Conservation (phyloP, 2,888 invertebrate genomes). For the Erpobdella octoculata region DNA sequence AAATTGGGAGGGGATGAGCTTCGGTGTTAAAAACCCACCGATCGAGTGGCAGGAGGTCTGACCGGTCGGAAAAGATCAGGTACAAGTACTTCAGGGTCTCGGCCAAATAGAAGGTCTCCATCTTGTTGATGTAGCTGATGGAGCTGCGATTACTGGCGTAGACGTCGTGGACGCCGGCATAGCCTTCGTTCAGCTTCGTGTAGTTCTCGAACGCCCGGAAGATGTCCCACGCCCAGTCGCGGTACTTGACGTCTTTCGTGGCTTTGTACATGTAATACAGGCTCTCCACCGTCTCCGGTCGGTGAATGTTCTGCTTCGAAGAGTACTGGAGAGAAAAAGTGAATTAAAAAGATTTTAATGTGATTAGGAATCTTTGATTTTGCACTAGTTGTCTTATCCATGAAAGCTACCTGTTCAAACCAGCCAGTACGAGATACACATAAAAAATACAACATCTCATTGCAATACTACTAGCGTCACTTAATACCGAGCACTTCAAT, state of each 20-base stretch:
- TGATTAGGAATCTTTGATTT: too few species aligned
- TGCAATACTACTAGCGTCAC: too few species aligned
- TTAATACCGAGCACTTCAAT: too few species aligned
- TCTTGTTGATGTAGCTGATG: slow-evolving; percentile 71
- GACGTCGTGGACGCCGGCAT: slow-evolving; percentile 86
- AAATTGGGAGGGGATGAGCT: slow-evolving; percentile 87
- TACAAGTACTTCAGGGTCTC: slow-evolving; percentile 98
- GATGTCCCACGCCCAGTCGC: slow-evolving; percentile 96
- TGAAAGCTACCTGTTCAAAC: too few species aligned
- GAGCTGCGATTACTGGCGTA: slow-evolving; percentile 75
- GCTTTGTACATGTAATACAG: slow-evolving; percentile 90
- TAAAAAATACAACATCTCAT: not conserved
- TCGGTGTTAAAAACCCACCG: slow-evolving; percentile 99
- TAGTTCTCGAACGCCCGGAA: slow-evolving; percentile 86
- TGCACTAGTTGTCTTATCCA: too few species aligned
- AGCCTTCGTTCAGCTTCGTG: slow-evolving; percentile 74
- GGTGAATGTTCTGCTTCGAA: slow-evolving; percentile 84
- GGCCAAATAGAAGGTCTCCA: slow-evolving; percentile 97
- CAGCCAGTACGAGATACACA: not conserved
- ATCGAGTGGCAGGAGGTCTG: slow-evolving; percentile 71
- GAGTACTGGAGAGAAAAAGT: slow-evolving; percentile 53
- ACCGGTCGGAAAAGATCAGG: slow-evolving; percentile 81
- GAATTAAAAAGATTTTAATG: not conserved
- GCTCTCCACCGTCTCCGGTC: slow-evolving; percentile 94
- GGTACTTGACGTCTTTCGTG: slow-evolving; percentile 86